Evolutionary conservation across 2,113 vertebrate species (phyloP).

Genomic region (Nyctibius bracteatus): DNA sequence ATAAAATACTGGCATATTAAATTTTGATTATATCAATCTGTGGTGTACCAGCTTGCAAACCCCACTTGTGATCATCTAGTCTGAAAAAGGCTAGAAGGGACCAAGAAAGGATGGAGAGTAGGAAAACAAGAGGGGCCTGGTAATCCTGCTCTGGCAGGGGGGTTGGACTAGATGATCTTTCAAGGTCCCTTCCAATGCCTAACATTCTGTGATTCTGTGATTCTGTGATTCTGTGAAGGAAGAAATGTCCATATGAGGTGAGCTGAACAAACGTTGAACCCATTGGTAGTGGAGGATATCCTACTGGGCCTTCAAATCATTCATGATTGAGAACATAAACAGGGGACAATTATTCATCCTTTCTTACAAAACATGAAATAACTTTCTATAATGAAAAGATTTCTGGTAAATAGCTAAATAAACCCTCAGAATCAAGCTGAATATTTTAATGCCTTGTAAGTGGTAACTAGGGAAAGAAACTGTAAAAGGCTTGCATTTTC

Average conservation of each 20-base stretch:
- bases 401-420: not conserved
- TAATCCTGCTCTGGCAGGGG: too few relatives aligned
- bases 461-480: not conserved
- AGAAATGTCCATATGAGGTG: not conserved
- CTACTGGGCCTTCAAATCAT: not conserved
- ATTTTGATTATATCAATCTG: rapidly evolving
- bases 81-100: not conserved
- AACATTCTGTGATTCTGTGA: too few relatives aligned
- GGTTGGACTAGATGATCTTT: too few relatives aligned
- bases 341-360: not conserved
- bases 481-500: not conserved
- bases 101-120: not conserved
- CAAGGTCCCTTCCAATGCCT: too few relatives aligned
- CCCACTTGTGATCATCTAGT: not conserved
- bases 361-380: not conserved
- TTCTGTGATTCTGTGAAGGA: too few relatives aligned
- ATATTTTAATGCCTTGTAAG: not conserved
- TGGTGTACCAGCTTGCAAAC: not conserved
- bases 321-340: not conserved
- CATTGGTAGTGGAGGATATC: not conserved
- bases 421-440: not conserved
- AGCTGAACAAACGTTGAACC: not conserved
- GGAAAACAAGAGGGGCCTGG: not conserved
- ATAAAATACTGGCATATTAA: not conserved
- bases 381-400: not conserved